Evolutionary conservation across 2,113 vertebrate genomes (phyloP).

Genomic region (Triplophysa dalaica): DNA sequence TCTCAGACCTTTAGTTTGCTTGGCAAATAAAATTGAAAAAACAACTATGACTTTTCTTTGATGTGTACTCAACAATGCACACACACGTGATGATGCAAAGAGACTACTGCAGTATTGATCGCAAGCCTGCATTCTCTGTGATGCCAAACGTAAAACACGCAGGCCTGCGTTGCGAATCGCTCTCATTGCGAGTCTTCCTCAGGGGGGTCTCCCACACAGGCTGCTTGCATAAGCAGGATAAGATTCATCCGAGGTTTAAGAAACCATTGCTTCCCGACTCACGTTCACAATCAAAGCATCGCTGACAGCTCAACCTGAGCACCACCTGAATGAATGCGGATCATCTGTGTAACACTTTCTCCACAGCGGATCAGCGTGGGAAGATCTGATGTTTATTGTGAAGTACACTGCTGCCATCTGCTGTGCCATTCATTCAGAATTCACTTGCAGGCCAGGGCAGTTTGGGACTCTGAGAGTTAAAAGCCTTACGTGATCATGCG

Average conservation of each 20-base stretch:
- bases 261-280: conserved; percentile 32
- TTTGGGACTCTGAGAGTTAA: neutral
- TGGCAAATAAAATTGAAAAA: too few species aligned
- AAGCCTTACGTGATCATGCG: neutral
- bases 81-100: neutral
- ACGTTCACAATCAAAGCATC: conserved; percentile 30
- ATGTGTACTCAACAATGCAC: neutral
- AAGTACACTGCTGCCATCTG: conserved; percentile 54
- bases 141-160: neutral
- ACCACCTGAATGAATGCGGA: conserved; percentile 34
- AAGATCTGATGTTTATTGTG: conserved; percentile 24
- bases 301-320: conserved; percentile 46
- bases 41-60: too few species aligned
- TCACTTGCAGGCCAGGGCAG: neutral
- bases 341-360: conserved; percentile 19
- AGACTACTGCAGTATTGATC: neutral
- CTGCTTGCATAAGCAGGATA: conserved; percentile 32
- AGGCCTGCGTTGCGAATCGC: neutral
- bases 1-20: too few species aligned
- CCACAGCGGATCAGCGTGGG: neutral
- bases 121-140: neutral
- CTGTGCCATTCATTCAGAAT: conserved; percentile 9
- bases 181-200: neutral
- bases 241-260: conserved; percentile 35
- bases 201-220: conserved; percentile 3